Percentiles rank a stretch among this genome's conserved stretches.
Conservation (phyloP, 1,140 invertebrate genomes). For the Cotesia glomerata region DNA sequence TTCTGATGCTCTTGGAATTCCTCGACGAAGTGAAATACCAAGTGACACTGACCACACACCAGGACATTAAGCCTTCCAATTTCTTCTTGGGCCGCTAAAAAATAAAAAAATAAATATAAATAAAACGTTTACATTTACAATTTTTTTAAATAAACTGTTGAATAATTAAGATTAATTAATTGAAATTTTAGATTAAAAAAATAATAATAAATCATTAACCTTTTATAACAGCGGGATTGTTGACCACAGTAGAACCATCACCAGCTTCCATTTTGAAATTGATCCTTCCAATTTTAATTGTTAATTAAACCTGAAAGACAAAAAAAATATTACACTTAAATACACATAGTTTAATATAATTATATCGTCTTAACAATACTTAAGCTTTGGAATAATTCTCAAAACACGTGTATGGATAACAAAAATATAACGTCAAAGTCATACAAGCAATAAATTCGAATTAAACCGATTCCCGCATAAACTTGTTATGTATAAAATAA, state of each 20-base stretch:
- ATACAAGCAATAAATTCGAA: constrained; percentile 33
- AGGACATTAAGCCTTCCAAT: constrained; percentile 77
- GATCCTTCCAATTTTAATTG: neutral
- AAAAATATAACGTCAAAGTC: neutral
- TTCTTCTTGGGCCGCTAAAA: constrained; percentile 74
- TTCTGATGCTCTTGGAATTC: constrained; percentile 73
- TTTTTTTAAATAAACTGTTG: too few relatives aligned
- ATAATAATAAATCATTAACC: constrained; percentile 56
- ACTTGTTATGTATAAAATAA: constrained; percentile 14
- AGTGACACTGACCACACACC: constrained; percentile 80
- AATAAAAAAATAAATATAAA: constrained; percentile 34
- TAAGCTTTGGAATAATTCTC: neutral
- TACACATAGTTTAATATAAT: neutral
- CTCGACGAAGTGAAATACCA: constrained; percentile 79
- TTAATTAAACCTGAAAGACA: neutral
- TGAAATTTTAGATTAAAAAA: constrained; percentile 15
- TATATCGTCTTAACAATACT: neutral
- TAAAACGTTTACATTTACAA: too few relatives aligned
- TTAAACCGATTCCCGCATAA: constrained; percentile 43
- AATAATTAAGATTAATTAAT: too few relatives aligned
- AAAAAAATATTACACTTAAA: neutral
- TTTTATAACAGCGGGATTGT: constrained; percentile 71
- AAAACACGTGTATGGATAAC: neutral
- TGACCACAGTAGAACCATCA: constrained; percentile 70
- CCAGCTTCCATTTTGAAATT: constrained; percentile 54